phyloP scores from a whole-genome alignment of 2,888 invertebrate genomes.

The Bedellia somnulentella region DNA sequence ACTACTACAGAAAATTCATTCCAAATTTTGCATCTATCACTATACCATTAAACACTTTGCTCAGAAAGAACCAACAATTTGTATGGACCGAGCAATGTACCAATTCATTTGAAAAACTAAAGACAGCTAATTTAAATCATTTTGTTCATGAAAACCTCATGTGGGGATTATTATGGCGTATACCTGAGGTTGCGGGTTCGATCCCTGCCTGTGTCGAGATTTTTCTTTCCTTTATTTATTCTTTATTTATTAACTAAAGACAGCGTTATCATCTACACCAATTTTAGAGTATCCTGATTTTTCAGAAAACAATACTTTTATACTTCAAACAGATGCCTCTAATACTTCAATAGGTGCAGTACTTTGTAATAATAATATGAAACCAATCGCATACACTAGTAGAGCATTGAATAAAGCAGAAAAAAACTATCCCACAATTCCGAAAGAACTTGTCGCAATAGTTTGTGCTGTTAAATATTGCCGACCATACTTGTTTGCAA shows the following conservation, averaged over 20 bases:
- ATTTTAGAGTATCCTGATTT: conserved; percentile 6
- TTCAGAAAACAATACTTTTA: conserved; percentile 6
- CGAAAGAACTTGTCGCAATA: conserved; percentile 10
- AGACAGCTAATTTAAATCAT: too few relatives aligned
- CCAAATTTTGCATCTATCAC: conserved; percentile 4
- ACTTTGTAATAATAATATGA: conserved; percentile 1
- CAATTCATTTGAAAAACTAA: too few relatives aligned
- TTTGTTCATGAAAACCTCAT: too few relatives aligned
- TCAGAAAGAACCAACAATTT: conserved; percentile 1
- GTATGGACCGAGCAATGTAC: not conserved
- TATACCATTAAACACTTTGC: conserved; percentile 3
- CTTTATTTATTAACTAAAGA: not conserved
- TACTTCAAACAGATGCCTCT: conserved; percentile 6
- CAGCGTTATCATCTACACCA: not conserved
- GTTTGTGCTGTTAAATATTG: conserved; percentile 10
- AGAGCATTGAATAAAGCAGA: conserved; percentile 5
- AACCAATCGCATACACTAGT: conserved; percentile 2
- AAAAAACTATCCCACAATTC: conserved; percentile 7
- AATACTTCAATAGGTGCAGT: conserved; percentile 1
- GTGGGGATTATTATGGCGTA: too few relatives aligned
- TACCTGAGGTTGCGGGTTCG: too few relatives aligned
- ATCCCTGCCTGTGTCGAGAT: too few relatives aligned
- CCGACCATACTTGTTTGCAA: not conserved
- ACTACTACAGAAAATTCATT: conserved; percentile 5
- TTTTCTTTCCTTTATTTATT: too few relatives aligned